Evolutionary conservation across 1,140 invertebrate species (phyloP).

Genomic region (Drosophila melanica): DNA sequence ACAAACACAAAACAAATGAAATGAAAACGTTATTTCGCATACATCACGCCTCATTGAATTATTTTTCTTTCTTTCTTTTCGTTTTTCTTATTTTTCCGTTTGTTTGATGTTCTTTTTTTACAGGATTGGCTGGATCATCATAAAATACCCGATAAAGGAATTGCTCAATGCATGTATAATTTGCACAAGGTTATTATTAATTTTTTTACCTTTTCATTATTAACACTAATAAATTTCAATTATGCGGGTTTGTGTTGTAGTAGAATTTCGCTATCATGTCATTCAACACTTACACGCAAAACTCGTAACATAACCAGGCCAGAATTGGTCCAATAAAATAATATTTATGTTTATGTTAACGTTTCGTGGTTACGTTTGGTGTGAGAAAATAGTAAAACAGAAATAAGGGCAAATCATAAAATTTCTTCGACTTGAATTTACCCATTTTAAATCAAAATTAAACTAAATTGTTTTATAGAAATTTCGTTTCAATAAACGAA

Average conservation of each 20-base stretch:
- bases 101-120: conserved; percentile 65
- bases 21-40: conserved; percentile 50
- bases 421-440: no score
- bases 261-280: conserved; percentile 1
- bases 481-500: no score
- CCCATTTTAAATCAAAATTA: no score
- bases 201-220: conserved; percentile 57
- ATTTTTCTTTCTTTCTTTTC: conserved; percentile 41
- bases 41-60: conserved; percentile 72
- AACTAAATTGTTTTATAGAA: no score
- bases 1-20: conserved; percentile 30
- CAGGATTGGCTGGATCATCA: conserved; percentile 84
- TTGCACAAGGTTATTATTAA: conserved; percentile 83
- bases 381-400: not conserved
- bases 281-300: not conserved
- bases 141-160: conserved; percentile 83
- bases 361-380: not conserved
- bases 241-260: not conserved
- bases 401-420: no score
- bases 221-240: conserved; percentile 26
- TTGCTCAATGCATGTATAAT: conserved; percentile 84
- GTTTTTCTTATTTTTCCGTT: conserved; percentile 54
- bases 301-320: not conserved
- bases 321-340: not conserved
- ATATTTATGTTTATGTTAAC: no score